phyloP scores from a whole-genome alignment of 2,888 invertebrate species.

The Zhengitettix transpicula region DNA sequence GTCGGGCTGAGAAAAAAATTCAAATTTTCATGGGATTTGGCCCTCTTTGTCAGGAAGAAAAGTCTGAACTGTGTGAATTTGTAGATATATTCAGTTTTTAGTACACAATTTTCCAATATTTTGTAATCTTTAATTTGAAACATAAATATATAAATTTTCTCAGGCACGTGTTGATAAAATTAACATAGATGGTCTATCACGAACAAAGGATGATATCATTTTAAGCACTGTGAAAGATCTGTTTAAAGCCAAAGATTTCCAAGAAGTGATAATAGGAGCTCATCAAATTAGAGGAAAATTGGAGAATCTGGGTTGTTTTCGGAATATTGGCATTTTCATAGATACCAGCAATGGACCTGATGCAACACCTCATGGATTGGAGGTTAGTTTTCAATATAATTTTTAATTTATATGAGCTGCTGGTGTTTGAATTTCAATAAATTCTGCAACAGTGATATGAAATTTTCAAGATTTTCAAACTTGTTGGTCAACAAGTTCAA shows the following conservation, averaged over 20 bases:
- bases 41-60: too few relatives aligned
- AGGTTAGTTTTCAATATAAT: conserved; percentile 31
- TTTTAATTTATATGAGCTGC: neutral
- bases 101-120: too few relatives aligned
- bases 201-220: conserved; percentile 83
- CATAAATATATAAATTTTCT: neutral
- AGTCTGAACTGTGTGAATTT: too few relatives aligned
- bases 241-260: conserved; percentile 70
- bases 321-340: conserved; percentile 66
- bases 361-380: conserved; percentile 63
- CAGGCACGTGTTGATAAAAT: conserved; percentile 55
- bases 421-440: neutral
- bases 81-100: too few relatives aligned
- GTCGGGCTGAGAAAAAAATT: too few relatives aligned
- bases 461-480: neutral
- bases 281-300: conserved; percentile 54
- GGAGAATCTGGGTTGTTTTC: conserved; percentile 76
- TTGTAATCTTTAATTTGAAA: neutral
- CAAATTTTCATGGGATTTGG: too few relatives aligned
- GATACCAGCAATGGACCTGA: conserved; percentile 70
- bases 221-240: conserved; percentile 61
- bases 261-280: conserved; percentile 46
- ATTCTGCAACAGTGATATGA: neutral
- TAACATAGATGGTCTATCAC: conserved; percentile 63
- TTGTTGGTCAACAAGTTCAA: neutral